Evolutionary conservation across 2,888 invertebrate genomes (phyloP), one percentile per base, ranked within the genome.

Genomic region (Hydrotaea cyrtoneurina): DNA sequence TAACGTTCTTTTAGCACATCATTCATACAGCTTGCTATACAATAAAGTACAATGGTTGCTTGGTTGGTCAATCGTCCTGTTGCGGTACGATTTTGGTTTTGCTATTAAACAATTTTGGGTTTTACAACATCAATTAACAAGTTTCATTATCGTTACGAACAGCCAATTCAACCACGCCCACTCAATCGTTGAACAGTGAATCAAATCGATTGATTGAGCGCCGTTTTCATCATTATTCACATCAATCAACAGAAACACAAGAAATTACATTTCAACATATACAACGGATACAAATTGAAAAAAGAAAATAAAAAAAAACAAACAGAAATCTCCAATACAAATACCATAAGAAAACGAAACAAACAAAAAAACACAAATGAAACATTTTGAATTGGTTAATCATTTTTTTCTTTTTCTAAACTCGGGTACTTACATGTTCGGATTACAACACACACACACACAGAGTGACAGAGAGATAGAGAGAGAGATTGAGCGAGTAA

Each of bases 41-140:
- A 53, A 66, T 8, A 72, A 74, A 69, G 19, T n/a, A n/a, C n/a
- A n/a, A n/a, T n/a, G n/a, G n/a, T n/a, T n/a, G n/a, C n/a, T 74
- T 57, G 19, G 31, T 31, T 31, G 31, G 31, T 50, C 10, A 3
- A 39, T 8, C 39, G 1, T 7, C 2, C 3, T 10, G 43, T 50
- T 15, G 50, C 50, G 50, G n/a, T 50, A n/a, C n/a, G 50, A 15
- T 39, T 53, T 36, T 77, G 7, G 13, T 39, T 69, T 72, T 55
- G 13, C 53, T 64, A 72, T 73, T 31, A 4, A 31, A 31, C 21
- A 43, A 71, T 69, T 19, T 73, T 36, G 71, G 17, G 26, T 84
- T 72, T 69, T 19, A 84, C 84, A 84, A 84, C 80, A 84, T 78
- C 78, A 72, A 81, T 66, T 71, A 77, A 59, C 75, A 66, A 55